A percentile compares a stretch with the other conserved stretches of the same genome.
These are phyloP conservation scores for Mycteria americana DNA, from an alignment of 2,797 vertebrate genomes.

Conservation along the genomic window DNA sequence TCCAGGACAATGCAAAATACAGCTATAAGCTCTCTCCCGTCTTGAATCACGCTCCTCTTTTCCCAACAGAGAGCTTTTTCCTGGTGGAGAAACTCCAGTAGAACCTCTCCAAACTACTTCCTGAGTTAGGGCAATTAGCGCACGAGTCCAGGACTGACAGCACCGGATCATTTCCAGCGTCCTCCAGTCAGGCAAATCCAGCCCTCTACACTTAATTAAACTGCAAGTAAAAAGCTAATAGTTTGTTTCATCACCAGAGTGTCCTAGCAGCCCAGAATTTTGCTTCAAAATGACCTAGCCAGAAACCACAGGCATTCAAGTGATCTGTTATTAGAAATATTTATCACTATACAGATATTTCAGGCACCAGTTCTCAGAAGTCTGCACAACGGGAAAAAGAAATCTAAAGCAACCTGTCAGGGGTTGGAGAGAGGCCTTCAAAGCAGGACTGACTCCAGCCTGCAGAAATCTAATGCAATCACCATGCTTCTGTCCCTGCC, in stretches of 20 bases:
- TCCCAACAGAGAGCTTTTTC: fast-evolving
- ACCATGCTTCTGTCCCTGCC: not conserved
- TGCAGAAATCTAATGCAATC: not conserved
- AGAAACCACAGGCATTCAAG: not conserved
- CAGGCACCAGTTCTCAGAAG: not conserved
- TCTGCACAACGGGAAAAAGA: not conserved
- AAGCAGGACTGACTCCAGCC: not conserved
- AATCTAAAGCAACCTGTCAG: not conserved
- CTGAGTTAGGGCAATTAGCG: not conserved
- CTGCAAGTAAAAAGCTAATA: not conserved
- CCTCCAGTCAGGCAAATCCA: not conserved
- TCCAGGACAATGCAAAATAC: not conserved
- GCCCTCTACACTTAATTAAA: not conserved
- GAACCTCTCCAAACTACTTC: not conserved
- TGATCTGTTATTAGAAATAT: not conserved
- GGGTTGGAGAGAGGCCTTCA: not conserved
- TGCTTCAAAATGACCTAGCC: not conserved
- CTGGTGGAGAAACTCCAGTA: not conserved
- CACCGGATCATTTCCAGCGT: not conserved
- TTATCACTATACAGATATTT: not conserved
- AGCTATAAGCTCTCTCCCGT: fast-evolving
- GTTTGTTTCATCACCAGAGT: not conserved
- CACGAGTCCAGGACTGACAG: not conserved
- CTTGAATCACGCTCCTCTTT: not conserved
- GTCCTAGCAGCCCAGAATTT: not conserved